Evolutionary conservation across 2,888 invertebrate species (phyloP).

Genomic region (Ophion ellenae): DNA sequence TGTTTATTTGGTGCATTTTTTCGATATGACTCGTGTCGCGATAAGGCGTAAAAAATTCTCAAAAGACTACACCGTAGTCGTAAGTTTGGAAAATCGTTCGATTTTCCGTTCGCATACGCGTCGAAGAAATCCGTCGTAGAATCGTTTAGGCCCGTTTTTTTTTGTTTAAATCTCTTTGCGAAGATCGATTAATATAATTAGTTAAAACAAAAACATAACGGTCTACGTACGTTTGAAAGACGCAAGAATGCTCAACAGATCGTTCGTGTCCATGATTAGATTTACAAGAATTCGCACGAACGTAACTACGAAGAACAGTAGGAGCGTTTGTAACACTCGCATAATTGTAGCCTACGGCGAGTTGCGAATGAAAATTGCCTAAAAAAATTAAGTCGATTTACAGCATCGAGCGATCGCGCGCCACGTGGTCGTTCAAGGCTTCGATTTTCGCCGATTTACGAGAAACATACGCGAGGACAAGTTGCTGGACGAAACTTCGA

Average conservation of each 20-base stretch:
- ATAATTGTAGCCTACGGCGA: background rate
- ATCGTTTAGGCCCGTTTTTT: constrained; percentile 36
- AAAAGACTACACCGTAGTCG: constrained; percentile 37
- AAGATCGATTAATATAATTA: constrained; percentile 2
- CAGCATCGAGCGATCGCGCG: background rate
- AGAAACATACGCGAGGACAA: background rate
- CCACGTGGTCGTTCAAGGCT: constrained; percentile 5
- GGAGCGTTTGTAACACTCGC: background rate
- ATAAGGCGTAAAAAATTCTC: constrained; percentile 60
- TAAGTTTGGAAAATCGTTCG: constrained; percentile 38
- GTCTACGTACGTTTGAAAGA: constrained; percentile 1
- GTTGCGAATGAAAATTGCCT: background rate
- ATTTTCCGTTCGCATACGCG: constrained; percentile 20
- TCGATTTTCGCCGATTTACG: background rate
- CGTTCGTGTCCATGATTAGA: background rate
- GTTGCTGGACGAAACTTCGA: background rate
- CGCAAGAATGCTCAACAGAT: background rate
- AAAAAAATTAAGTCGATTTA: background rate
- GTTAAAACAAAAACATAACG: background rate
- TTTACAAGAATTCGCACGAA: background rate
- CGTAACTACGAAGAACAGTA: background rate
- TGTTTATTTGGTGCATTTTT: constrained; percentile 12
- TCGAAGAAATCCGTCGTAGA: constrained; percentile 21
- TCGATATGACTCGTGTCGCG: constrained; percentile 61
- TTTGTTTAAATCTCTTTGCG: background rate